Evolutionary conservation across 1,140 invertebrate genomes (phyloP).

Genomic region (Wiebesia pumilae): DNA sequence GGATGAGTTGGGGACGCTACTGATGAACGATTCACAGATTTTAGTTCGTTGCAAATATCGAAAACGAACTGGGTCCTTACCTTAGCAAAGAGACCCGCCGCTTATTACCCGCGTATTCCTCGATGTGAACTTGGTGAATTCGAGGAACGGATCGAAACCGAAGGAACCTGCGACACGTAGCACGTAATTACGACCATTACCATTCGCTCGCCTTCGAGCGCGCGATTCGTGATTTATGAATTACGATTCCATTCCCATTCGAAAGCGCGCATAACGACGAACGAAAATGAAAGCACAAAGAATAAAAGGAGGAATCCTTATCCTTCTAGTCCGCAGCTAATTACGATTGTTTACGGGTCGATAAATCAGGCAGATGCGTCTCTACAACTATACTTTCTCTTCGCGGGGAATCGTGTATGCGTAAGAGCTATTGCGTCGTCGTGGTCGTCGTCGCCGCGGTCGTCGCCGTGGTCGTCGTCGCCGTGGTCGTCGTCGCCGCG

Average conservation of each 20-base stretch:
- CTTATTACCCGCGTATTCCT: too few relatives aligned
- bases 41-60: too few relatives aligned
- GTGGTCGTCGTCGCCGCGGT: constrained; percentile 36
- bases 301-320: background rate
- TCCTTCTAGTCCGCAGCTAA: constrained; percentile 49
- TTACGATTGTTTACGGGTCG: constrained; percentile 55
- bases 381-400: constrained; percentile 12
- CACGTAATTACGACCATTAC: background rate
- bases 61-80: too few relatives aligned
- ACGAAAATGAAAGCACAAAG: background rate
- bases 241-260: constrained; percentile 27
- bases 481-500: background rate
- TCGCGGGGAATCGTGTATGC: constrained; percentile 45
- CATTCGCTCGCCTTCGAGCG: background rate
- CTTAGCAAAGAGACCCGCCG: too few relatives aligned
- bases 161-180: background rate
- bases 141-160: background rate
- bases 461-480: background rate
- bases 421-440: constrained; percentile 52
- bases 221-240: constrained; percentile 37
- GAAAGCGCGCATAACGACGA: constrained; percentile 51
- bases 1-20: too few relatives aligned
- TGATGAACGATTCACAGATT: too few relatives aligned
- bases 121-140: background rate
- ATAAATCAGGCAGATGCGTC: constrained; percentile 54